These are phyloP conservation scores for Eilema caniola DNA, from an alignment of 2,888 invertebrate species.

Conservation along the genomic window DNA sequence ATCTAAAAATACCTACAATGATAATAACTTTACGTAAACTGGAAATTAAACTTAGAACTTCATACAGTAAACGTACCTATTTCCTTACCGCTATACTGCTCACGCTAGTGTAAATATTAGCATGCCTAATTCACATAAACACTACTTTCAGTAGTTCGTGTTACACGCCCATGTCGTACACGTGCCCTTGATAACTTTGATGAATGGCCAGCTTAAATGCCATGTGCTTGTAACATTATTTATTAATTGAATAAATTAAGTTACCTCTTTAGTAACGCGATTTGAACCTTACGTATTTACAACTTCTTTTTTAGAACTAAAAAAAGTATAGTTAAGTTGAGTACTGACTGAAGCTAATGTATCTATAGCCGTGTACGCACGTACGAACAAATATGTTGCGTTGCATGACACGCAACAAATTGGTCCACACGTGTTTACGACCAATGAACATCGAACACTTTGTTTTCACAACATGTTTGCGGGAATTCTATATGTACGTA, in stretches of 20 bases:
- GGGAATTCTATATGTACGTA: too few species aligned
- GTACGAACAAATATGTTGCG: too few species aligned
- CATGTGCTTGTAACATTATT: slow-evolving; percentile 40
- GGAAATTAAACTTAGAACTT: background rate
- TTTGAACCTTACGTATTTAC: slow-evolving; percentile 3
- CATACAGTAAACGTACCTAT: background rate
- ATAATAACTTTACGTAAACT: background rate
- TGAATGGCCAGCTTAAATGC: slow-evolving; percentile 45
- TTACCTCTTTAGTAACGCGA: slow-evolving; percentile 7
- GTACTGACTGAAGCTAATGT: too few species aligned
- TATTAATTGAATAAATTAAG: slow-evolving; percentile 38
- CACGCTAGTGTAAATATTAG: slow-evolving; percentile 18
- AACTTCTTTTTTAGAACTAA: background rate
- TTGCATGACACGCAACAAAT: too few species aligned
- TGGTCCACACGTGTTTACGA: too few species aligned
- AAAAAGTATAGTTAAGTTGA: background rate
- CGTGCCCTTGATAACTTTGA: slow-evolving; percentile 49
- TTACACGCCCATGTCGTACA: slow-evolving; percentile 34
- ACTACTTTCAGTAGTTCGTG: slow-evolving; percentile 39
- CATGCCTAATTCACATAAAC: slow-evolving; percentile 41
- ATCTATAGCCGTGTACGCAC: too few species aligned
- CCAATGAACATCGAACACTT: too few species aligned
- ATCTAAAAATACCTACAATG: background rate
- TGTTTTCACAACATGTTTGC: too few species aligned
- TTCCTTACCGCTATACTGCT: background rate